phyloP scores from a whole-genome alignment of 2,888 invertebrate species.

The Drosophila macrothrix region DNA sequence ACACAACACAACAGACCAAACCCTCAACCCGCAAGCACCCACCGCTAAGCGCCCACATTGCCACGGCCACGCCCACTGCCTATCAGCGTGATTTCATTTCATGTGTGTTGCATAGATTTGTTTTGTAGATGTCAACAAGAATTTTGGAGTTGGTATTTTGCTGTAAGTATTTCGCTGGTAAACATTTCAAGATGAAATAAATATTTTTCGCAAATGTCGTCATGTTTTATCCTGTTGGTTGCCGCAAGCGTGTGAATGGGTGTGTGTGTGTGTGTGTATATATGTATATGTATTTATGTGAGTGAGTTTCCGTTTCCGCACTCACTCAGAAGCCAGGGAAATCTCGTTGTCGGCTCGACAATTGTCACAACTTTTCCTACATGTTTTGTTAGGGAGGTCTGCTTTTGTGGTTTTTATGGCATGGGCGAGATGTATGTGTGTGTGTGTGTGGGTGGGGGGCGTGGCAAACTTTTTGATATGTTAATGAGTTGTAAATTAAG shows the following conservation, averaged over 20 bases:
- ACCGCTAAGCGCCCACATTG: conserved; percentile 4
- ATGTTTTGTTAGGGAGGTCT: conserved; percentile 56
- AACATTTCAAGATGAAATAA: conserved; percentile 65
- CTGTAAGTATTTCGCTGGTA: conserved; percentile 65
- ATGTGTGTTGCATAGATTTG: conserved; percentile 57
- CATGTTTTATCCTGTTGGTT: conserved; percentile 25
- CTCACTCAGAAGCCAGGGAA: conserved; percentile 12
- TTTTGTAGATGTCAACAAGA: conserved; percentile 58
- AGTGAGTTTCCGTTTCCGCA: conserved; percentile 66
- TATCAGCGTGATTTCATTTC: conserved; percentile 12
- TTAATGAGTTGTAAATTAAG: conserved; percentile 81
- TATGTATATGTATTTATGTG: conserved; percentile 26
- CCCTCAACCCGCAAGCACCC: neutral
- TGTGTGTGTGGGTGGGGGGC: conserved; percentile 34
- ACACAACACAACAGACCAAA: neutral
- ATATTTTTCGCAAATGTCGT: conserved; percentile 59
- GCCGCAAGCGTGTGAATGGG: conserved; percentile 9
- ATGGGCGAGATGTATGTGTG: conserved; percentile 20
- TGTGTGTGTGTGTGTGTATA: conserved; percentile 32
- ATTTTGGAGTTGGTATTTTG: conserved; percentile 66
- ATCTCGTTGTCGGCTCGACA: conserved; percentile 57
- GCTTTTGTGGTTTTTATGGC: conserved; percentile 67
- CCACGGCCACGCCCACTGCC: neutral
- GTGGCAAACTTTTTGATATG: conserved; percentile 76
- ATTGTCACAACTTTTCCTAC: conserved; percentile 72